Base-by-base conservation (phyloP, 1,140 invertebrate genomes). In the Heliconius eleuchia region DNA sequence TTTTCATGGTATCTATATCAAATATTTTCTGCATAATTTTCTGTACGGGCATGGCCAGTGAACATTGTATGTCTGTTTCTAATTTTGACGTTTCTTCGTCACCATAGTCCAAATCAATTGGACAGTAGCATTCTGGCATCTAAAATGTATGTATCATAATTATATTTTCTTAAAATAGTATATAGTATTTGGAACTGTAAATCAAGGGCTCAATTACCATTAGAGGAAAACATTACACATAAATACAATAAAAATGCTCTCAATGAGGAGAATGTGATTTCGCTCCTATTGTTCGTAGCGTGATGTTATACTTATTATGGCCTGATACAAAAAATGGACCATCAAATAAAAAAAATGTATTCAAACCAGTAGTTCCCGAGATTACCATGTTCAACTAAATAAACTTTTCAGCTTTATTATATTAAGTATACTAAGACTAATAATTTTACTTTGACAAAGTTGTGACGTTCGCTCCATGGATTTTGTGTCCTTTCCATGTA, bases 401-500 rank as follows among this genome's bases (percentile, higher is more conserved):
- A 46, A 46, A 46, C 9, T 11, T 46, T 46, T 46, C 13, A 46
- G 13, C 42, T 46, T 46, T 52, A 19, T 52, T 52, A 18, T 52
- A 19, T 52, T 52, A 52, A 52, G 50, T 23, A 71, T 72, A 23
- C 23, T 23, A 23, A 23, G 73, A 73, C 75, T 71, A 71, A 34
- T 30, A 71, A 72, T 27, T 9, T 66, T 42, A 97, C 91, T 95
- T 99, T 99, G 3, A 96, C 91, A 91, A 99, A 99, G 78, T 96
- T 83, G 37, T 97, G 89, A 19, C 96, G 91, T 37, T 96, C 83
- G 1, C 94, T 88, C 97, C 98, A 99, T 0, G 81, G 30, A 91
- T 99, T 99, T 71, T 97, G 97, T 42, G 97, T 97, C 93, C 98
- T 99, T 37, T 99, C 98, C 52, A 93, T 84, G 93, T 98, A 99